Evolutionary conservation across 2,888 invertebrate genomes (phyloP), one percentile per base, ranked within the genome.

Genomic region (Chrysolina oricalcia): DNA sequence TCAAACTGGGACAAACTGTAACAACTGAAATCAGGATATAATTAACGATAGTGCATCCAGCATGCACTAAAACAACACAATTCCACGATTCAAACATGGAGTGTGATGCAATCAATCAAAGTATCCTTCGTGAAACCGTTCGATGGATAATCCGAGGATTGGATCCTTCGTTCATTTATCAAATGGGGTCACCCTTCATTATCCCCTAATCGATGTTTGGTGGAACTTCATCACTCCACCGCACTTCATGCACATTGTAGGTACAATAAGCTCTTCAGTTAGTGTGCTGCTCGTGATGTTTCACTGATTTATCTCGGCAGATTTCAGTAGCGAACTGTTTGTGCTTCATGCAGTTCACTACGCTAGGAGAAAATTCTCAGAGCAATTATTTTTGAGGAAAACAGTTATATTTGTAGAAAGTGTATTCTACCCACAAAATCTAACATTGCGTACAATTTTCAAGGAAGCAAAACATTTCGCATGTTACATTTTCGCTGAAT

Each of bases 131-230:
- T 23, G 10, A 35, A 59, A 59, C 35, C 1, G 11, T 59, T 59
- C 2, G 27, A n/a, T 59, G 27, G 59, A 15, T 35, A 35, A 27
- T n/a, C 10, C 27, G n/a, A n/a, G 27, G 27, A 59, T 59, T 17
- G 59, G 8, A 27, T n/a, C 59, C n/a, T 35, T 59, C 59, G 27
- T n/a, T 35, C 59, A 35, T 59, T 59, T 17, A 59, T 59, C 59
- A 59, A 59, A n/a, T 27, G 59, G 8, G 59, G 59, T 59, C 59
- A 35, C 59, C 23, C 59, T 35, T 59, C 27, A 59, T 59, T 59
- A 59, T 23, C 59, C 35, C 10, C 35, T 35, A 59, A 59, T 59
- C n/a, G 59, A 27, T 59, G 59, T 59, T 59, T 35, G 59, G n/a
- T 2, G 59, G 35, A n/a, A 15, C n/a, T 59, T 35, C 9, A 59